A percentile compares a stretch with the other conserved stretches of the same genome.
phyloP scores from a whole-genome alignment of 1,140 invertebrate genomes.

The Paraescarpia echinospica region DNA sequence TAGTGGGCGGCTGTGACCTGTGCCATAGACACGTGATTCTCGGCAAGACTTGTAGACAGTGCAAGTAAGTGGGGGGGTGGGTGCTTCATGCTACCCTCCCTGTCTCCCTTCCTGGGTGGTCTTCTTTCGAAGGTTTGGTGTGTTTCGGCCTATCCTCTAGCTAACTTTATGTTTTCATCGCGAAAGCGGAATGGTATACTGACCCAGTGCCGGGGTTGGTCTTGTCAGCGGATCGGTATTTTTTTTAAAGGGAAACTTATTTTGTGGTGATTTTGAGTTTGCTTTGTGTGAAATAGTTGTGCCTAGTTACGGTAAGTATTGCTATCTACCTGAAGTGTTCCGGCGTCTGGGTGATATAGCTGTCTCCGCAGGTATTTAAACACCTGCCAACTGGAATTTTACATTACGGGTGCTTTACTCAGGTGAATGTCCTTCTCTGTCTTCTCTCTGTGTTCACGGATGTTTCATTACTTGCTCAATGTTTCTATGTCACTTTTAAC shows the following conservation, averaged over 20 bases:
- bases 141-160: background rate
- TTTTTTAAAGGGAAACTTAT: no score
- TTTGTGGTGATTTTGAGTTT: background rate
- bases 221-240: no score
- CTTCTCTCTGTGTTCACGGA: background rate
- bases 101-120: background rate
- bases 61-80: slow-evolving; percentile 66
- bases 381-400: background rate
- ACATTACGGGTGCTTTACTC: background rate
- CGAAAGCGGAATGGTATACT: background rate
- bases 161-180: background rate
- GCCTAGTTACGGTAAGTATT: background rate
- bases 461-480: background rate
- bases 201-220: background rate
- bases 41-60: slow-evolving; percentile 89
- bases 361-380: background rate
- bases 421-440: background rate
- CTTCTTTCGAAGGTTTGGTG: background rate
- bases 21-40: slow-evolving; percentile 91
- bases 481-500: background rate
- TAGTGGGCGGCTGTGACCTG: slow-evolving; percentile 73
- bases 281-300: background rate
- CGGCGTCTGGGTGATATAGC: background rate
- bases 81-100: background rate
- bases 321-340: background rate